Conservation (phyloP, 2,113 vertebrate genomes). For the Barnardius zonarius region DNA sequence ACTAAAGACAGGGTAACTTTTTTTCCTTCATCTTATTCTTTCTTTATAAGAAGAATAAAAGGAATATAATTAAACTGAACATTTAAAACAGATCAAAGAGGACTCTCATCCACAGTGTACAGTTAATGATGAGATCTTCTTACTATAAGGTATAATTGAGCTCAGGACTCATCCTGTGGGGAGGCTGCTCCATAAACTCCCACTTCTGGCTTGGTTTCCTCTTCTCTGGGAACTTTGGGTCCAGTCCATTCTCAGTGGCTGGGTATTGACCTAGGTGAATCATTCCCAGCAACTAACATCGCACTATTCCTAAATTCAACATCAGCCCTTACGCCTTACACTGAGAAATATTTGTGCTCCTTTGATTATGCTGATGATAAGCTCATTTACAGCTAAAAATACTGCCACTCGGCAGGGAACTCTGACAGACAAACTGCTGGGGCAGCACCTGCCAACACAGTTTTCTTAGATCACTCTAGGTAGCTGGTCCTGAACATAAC, state of each 20-base stretch:
- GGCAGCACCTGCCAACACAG: neutral
- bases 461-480: neutral
- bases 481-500: neutral
- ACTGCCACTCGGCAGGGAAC: neutral
- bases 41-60: neutral
- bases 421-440: neutral
- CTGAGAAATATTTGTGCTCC: neutral
- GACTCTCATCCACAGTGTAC: neutral
- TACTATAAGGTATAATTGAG: neutral
- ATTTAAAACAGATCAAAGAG: conserved; percentile 36
- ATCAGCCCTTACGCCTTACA: neutral
- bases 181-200: neutral
- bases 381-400: neutral
- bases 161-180: neutral
- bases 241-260: neutral
- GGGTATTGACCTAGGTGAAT: neutral
- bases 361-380: neutral
- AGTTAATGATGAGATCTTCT: neutral
- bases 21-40: neutral
- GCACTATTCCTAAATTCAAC: neutral
- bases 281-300: neutral
- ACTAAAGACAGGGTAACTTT: neutral
- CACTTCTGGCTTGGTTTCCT: neutral
- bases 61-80: conserved; percentile 3
- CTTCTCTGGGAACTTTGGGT: neutral